Percentiles rank a stretch among this genome's conserved stretches.
Conservation (phyloP, 2,888 invertebrate species). For the Melinopterus prodromus region DNA sequence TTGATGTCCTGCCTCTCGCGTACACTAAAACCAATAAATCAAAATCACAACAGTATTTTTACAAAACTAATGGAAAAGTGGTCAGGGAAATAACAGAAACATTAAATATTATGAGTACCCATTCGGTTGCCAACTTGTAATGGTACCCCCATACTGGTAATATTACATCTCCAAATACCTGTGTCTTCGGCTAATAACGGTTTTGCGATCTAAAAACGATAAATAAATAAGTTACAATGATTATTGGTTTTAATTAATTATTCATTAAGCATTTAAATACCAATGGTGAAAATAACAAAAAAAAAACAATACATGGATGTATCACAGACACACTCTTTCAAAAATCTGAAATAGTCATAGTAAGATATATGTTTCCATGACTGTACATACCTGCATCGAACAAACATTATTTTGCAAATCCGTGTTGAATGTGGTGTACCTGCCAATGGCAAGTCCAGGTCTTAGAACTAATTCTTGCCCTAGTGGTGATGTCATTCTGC, state of each 20-base stretch:
- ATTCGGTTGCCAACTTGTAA: conserved; percentile 28
- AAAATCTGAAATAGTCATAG: too few relatives aligned
- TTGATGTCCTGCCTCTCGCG: neutral
- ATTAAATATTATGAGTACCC: conserved; percentile 14
- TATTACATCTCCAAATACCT: conserved; percentile 41
- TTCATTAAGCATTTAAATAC: too few relatives aligned
- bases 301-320: too few relatives aligned
- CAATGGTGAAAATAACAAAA: too few relatives aligned
- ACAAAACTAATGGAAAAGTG: conserved; percentile 1
- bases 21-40: neutral
- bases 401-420: conserved; percentile 36
- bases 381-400: conserved; percentile 36
- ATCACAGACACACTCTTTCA: too few relatives aligned
- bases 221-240: too few relatives aligned
- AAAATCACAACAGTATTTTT: too few relatives aligned
- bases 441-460: conserved; percentile 31
- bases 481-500: conserved; percentile 39
- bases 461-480: conserved; percentile 24
- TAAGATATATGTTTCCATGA: too few relatives aligned
- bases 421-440: conserved; percentile 39
- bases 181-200: conserved; percentile 38
- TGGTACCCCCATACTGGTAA: conserved; percentile 20
- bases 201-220: conserved; percentile 31
- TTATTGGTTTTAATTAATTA: too few relatives aligned
- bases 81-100: neutral